phyloP scores from a whole-genome alignment of 2,113 vertebrate genomes.

The Larimichthys polyactis region DNA sequence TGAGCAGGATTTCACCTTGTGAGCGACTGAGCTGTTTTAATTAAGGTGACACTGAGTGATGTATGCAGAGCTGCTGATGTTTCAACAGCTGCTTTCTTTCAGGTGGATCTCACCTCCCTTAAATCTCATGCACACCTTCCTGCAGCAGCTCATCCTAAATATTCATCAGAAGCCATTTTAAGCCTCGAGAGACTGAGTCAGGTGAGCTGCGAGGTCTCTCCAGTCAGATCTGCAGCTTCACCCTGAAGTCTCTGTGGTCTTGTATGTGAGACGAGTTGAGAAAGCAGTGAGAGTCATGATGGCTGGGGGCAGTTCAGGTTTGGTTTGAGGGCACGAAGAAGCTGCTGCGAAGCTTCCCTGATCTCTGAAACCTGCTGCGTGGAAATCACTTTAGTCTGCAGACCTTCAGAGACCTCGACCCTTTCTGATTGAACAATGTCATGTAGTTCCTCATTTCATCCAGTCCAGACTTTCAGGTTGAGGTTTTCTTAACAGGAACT shows the following conservation, averaged over 20 bases:
- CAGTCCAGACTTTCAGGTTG: neutral
- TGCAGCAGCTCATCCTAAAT: neutral
- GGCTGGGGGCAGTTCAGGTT: neutral
- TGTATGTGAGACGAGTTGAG: neutral
- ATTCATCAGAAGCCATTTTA: neutral
- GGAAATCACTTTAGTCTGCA: neutral
- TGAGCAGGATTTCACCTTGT: neutral
- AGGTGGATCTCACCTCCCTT: neutral
- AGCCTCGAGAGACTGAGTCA: neutral
- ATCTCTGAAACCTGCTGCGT: neutral
- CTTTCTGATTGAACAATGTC: neutral
- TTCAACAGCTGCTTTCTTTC: neutral
- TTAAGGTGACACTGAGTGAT: conserved; percentile 2
- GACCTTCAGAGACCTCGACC: neutral
- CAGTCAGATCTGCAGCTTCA: neutral
- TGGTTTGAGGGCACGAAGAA: neutral
- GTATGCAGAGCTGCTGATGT: neutral
- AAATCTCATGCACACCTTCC: neutral
- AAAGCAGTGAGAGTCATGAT: neutral
- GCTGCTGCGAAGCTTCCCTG: neutral
- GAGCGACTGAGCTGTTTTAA: conserved; percentile 4
- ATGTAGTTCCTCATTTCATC: neutral
- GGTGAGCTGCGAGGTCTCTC: no score
- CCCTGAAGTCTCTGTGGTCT: neutral
- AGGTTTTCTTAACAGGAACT: neutral